Evolutionary conservation across 53 echinoderm and acorn worm species (phyloP), one percentile per base, ranked within the genome.

Genomic region (Arbacia lixula): DNA sequence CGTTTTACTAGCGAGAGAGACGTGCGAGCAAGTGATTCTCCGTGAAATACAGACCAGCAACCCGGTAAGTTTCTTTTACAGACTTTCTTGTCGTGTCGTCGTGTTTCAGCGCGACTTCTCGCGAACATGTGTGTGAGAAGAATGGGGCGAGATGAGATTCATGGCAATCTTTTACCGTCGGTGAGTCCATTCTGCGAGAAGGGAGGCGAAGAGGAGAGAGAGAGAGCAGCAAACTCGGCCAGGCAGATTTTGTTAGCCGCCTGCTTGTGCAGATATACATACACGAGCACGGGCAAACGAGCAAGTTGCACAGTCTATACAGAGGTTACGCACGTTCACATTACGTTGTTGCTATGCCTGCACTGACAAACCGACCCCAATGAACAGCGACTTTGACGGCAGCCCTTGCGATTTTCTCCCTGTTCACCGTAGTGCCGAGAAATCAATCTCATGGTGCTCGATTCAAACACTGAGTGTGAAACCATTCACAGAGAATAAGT

Each of bases 1-100:
- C 85, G 87, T 87, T 91, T 91, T 58, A 60, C 78, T 77, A 58
- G 78, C 57, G 78, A 77, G 78, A 77, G 78, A 58, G 78, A 77
- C 78, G 78, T 58, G 57, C 38, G 38, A 39, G 34, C 24, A 35
- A 35, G 60, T 41, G 37, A 58, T 60, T 77, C 78, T 60, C 78
- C 16, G 27, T 20, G 6, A 38, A 77, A 77, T 37, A 58, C 57
- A 12, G 78, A 58, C 58, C 27, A 58, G 58, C 50, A 74, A 74
- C 51, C 53, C 78, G 78, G 78, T 77, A 60, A 77, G 78, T 77
- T 58, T 58, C 21, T 20, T 20, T n/a, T n/a, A n/a, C n/a, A n/a
- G n/a, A n/a, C n/a, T n/a, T 14, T 14, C 46, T 57, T 57, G 12
- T 5, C 14, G 26, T 35, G 25, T 77, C 36, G 60, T 58, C 56